A percentile compares a stretch with the other conserved stretches of the same genome.
Conservation (phyloP, 1,140 invertebrate species). For the Hypothenemus hampei region DNA sequence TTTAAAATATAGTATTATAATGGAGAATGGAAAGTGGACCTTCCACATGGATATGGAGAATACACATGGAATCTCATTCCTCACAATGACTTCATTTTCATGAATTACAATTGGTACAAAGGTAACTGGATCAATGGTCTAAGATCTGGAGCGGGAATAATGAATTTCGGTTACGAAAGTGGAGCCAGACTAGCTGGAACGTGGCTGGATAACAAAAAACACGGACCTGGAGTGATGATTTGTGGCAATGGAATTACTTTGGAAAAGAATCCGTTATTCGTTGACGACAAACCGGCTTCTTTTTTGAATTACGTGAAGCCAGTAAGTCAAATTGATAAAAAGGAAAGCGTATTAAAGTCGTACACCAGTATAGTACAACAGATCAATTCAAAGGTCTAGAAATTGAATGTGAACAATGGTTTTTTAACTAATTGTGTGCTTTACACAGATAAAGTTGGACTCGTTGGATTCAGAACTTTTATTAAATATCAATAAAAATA, state of each 20-base stretch:
- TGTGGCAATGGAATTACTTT: slow-evolving; percentile 52
- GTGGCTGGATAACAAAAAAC: slow-evolving; percentile 53
- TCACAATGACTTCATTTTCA: slow-evolving; percentile 49
- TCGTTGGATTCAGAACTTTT: slow-evolving; percentile 2
- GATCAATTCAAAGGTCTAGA: not conserved
- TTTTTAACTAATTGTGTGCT: not conserved
- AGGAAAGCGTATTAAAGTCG: not conserved
- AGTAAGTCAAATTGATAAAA: slow-evolving; percentile 1
- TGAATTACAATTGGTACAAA: slow-evolving; percentile 48
- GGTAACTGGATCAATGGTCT: slow-evolving; percentile 52
- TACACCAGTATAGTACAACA: not conserved
- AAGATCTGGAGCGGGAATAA: slow-evolving; percentile 48
- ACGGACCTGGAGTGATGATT: slow-evolving; percentile 51
- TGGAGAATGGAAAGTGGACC: slow-evolving; percentile 53
- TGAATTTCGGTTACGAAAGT: slow-evolving; percentile 50
- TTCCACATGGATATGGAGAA: slow-evolving; percentile 52
- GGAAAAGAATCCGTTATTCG: slow-evolving; percentile 48
- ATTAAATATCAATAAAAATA: slow-evolving; percentile 13
- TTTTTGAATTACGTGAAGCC: not conserved
- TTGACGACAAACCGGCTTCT: slow-evolving; percentile 46
- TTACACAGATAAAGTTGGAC: not conserved
- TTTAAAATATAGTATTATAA: slow-evolving; percentile 45
- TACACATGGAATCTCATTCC: slow-evolving; percentile 52
- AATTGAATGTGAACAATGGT: not conserved
- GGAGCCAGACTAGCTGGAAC: slow-evolving; percentile 52